A percentile compares a stretch with the other conserved stretches of the same genome.
phyloP scores from a whole-genome alignment of 1,140 invertebrate genomes.

The Drosophila aff. region DNA sequence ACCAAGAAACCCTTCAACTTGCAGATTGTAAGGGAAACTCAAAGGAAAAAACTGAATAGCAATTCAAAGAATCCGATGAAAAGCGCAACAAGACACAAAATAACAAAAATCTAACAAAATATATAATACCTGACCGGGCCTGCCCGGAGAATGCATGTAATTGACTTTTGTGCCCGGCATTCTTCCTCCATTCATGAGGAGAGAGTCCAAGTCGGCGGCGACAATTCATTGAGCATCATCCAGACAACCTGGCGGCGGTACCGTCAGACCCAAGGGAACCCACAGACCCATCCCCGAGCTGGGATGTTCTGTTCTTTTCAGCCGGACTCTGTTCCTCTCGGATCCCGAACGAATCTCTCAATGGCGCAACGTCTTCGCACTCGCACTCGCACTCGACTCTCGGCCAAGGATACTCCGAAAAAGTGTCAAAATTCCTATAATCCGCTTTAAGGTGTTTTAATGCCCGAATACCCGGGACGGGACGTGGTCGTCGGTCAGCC shows the following conservation, averaged over 20 bases:
- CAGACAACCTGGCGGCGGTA: slow-evolving; percentile 51
- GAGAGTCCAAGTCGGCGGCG: slow-evolving; percentile 47
- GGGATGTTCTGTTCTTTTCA: slow-evolving; percentile 19
- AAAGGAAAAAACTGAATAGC: slow-evolving; percentile 41
- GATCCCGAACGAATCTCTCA: slow-evolving; percentile 70
- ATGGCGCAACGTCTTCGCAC: slow-evolving; percentile 70
- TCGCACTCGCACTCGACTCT: slow-evolving; percentile 46
- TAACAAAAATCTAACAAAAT: slow-evolving; percentile 43
- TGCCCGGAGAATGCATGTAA: slow-evolving; percentile 74
- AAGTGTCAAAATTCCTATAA: slow-evolving; percentile 83
- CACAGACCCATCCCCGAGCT: slow-evolving; percentile 30
- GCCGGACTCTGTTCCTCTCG: slow-evolving; percentile 23
- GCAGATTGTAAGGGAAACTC: slow-evolving; percentile 37
- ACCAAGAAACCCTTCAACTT: slow-evolving; percentile 65
- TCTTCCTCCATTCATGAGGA: slow-evolving; percentile 49
- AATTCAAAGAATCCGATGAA: slow-evolving; percentile 66
- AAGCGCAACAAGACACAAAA: slow-evolving; percentile 75
- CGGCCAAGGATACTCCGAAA: slow-evolving; percentile 75
- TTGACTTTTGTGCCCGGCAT: slow-evolving; percentile 74
- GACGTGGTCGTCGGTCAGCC: slow-evolving; percentile 28
- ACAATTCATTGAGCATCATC: slow-evolving; percentile 74
- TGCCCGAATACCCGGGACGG: slow-evolving; percentile 55
- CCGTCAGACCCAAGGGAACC: slow-evolving; percentile 33
- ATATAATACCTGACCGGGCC: slow-evolving; percentile 59
- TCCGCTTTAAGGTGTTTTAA: slow-evolving; percentile 83